Base-by-base conservation (phyloP, 2,888 invertebrate species). In the Diachrysia chrysitis region DNA sequence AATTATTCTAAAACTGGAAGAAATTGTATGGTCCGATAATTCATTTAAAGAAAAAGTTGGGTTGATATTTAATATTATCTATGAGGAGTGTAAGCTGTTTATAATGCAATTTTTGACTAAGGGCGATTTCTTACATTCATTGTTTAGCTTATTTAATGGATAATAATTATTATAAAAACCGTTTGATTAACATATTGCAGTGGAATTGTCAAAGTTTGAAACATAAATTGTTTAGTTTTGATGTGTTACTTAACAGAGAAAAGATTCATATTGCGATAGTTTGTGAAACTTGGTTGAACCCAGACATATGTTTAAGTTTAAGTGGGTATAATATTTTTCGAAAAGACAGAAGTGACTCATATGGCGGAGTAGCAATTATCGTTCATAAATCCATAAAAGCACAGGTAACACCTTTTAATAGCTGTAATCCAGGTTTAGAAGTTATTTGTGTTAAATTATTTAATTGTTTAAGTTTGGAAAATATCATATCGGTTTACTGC, bases 111-210 rank as follows among this genome's bases (percentile, higher is more conserved):
- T n/a, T n/a, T n/a, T n/a, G n/a, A n/a, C n/a, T n/a, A n/a, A n/a
- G n/a, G n/a, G n/a, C n/a, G n/a, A n/a, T n/a, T n/a, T n/a, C n/a
- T n/a, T n/a, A n/a, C n/a, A n/a, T n/a, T n/a, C n/a, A n/a, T n/a
- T n/a, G n/a, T n/a, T n/a, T n/a, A n/a, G n/a, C 16, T 23, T 25
- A n/a, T 63, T 37, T 48, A 37, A 55, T 58, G 17, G 55, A 56
- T 56, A 32, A 35, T 10, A 37, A n/a, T n/a, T n/a, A n/a, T 1
- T 10, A 0, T 12, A 37, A 12, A 37, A 37, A 37, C 10, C 12
- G 37, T 37, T 12, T 10, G 12, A 56, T 56, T 56, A 56, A 56
- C 14, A 56, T 56, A 56, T 56, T 2, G 14, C 55, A 37, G 2
- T 25, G 25, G 25, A 25, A 25, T 5, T 25, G 2, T 3, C 25